phyloP scores from a whole-genome alignment of 1,140 invertebrate genomes.

The Zaprionus lachaisei region DNA sequence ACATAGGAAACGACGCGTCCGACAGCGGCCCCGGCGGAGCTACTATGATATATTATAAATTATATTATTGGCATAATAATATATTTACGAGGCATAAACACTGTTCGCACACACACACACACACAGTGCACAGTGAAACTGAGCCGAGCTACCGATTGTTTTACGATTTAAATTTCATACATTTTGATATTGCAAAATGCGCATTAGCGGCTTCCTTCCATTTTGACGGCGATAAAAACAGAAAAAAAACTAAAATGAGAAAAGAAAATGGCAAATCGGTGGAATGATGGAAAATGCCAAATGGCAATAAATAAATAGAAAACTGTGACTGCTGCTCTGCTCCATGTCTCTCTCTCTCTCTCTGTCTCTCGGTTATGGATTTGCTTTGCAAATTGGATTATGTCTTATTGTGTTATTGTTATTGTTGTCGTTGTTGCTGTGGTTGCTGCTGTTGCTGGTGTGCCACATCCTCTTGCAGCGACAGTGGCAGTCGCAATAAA shows the following conservation, averaged over 20 bases:
- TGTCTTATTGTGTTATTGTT: conserved; percentile 59
- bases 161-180: conserved; percentile 53
- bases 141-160: not conserved
- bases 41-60: conserved; percentile 45
- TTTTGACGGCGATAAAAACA: conserved; percentile 22
- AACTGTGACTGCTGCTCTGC: conserved; percentile 41
- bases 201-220: conserved; percentile 63
- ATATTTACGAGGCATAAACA: conserved; percentile 51
- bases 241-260: conserved; percentile 10
- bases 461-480: conserved; percentile 52
- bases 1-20: conserved; percentile 59
- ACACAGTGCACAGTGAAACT: not conserved
- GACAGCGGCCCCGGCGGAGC: conserved; percentile 27
- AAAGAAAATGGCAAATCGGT: conserved; percentile 18
- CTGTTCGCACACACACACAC: not conserved
- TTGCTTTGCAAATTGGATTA: conserved; percentile 67
- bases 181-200: conserved; percentile 56
- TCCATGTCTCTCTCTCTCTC: not conserved
- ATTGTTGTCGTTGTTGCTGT: conserved; percentile 3
- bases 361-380: conserved; percentile 40
- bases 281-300: conserved; percentile 49
- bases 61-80: conserved; percentile 68
- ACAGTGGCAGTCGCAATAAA: conserved; percentile 25
- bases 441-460: conserved; percentile 32
- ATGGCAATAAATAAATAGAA: conserved; percentile 65